Evolutionary conservation across 2,888 invertebrate genomes (phyloP).

Genomic region (Lathronympha strigana): DNA sequence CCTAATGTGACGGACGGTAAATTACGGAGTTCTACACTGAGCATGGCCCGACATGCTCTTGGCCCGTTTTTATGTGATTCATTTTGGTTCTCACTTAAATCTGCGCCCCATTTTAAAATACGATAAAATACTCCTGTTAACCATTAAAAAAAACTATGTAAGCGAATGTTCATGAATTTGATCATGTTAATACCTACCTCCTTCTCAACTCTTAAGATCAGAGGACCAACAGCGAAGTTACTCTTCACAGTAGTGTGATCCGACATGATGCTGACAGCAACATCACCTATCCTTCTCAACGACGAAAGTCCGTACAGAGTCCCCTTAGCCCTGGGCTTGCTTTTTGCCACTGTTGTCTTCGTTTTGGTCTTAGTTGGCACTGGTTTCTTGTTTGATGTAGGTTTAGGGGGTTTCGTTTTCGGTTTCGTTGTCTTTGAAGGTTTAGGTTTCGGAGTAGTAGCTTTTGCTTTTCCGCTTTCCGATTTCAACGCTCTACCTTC

Average conservation of each 20-base stretch:
- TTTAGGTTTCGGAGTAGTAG: slow-evolving; percentile 60
- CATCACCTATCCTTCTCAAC: slow-evolving; percentile 91
- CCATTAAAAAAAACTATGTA: neutral
- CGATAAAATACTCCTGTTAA: too few relatives aligned
- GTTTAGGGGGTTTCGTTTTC: slow-evolving; percentile 64
- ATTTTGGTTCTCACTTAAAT: too few relatives aligned
- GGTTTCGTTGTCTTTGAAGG: slow-evolving; percentile 52
- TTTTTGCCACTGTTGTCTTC: slow-evolving; percentile 74
- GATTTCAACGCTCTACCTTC: slow-evolving; percentile 70
- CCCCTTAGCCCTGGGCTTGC: slow-evolving; percentile 88
- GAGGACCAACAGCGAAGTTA: slow-evolving; percentile 91
- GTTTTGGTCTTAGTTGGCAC: slow-evolving; percentile 66
- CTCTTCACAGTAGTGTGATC: slow-evolving; percentile 93
- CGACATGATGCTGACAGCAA: slow-evolving; percentile 90
- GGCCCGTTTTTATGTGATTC: too few relatives aligned
- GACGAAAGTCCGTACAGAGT: slow-evolving; percentile 92
- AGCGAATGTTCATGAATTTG: neutral
- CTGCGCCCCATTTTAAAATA: too few relatives aligned
- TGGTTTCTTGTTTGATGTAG: slow-evolving; percentile 66
- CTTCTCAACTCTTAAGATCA: slow-evolving; percentile 91
- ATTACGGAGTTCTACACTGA: too few relatives aligned
- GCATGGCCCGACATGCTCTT: too few relatives aligned
- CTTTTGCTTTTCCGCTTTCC: slow-evolving; percentile 51
- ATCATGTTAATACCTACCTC: slow-evolving; percentile 75
- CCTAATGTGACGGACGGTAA: too few relatives aligned